These are phyloP conservation scores for Anisognathus igniventris DNA, from an alignment of 2,797 vertebrate genomes.

Conservation along the genomic window DNA sequence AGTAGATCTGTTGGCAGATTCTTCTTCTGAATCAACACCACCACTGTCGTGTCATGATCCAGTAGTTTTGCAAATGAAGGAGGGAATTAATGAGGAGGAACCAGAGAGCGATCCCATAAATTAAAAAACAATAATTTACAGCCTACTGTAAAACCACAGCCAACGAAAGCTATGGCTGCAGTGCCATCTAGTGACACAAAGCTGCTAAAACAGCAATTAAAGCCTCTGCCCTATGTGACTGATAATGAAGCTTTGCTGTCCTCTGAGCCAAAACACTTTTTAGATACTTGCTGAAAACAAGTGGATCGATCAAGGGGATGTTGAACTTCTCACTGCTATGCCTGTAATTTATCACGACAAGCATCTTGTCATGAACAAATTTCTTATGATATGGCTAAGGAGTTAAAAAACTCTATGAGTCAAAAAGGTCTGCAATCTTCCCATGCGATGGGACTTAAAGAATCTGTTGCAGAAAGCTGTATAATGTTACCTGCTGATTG, in stretches of 20 bases:
- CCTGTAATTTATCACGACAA: background rate
- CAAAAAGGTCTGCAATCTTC: background rate
- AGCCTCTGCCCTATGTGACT: too few relatives aligned
- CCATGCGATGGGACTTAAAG: accelerated
- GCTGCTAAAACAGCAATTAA: background rate
- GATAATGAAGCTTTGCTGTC: background rate
- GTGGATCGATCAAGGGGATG: background rate
- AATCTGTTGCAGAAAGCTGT: background rate
- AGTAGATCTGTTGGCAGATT: background rate
- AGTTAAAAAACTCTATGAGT: background rate
- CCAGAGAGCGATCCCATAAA: background rate
- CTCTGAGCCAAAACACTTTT: background rate
- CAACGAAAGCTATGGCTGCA: background rate
- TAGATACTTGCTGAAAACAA: background rate
- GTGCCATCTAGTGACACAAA: background rate
- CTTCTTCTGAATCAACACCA: background rate
- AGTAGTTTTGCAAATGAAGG: background rate
- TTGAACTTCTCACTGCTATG: background rate
- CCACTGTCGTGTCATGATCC: accelerated
- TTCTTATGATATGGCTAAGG: background rate
- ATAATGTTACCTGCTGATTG: background rate
- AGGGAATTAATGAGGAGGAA: background rate
- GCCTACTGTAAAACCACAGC: background rate
- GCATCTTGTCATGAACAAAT: background rate
- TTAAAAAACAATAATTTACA: background rate